A percentile compares a stretch with the other conserved stretches of the same genome.
Conservation (phyloP, 2,888 invertebrate genomes). For the Dryobotodes eremita region DNA sequence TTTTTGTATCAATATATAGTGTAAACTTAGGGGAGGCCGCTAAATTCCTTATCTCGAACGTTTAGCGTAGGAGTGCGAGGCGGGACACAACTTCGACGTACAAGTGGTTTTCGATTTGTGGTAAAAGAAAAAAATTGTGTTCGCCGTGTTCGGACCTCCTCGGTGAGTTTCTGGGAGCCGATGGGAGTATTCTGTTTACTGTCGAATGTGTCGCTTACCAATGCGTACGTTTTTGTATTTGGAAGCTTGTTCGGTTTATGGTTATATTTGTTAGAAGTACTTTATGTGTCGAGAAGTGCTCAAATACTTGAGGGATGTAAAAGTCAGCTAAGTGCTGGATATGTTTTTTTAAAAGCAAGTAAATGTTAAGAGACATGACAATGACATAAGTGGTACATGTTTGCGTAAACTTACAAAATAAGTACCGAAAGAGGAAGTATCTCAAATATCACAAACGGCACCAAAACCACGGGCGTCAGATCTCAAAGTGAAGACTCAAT, state of each 20-base stretch:
- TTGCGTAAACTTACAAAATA: conserved; percentile 40
- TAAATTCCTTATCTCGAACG: conserved; percentile 89
- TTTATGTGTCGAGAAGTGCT: conserved; percentile 36
- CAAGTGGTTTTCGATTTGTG: conserved; percentile 74
- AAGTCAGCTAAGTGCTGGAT: conserved; percentile 1
- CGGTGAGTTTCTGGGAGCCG: conserved; percentile 58
- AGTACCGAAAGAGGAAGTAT: conserved; percentile 49
- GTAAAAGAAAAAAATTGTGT: conserved; percentile 60
- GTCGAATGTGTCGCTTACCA: conserved; percentile 55
- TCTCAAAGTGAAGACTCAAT: conserved; percentile 66
- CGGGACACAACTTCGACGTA: conserved; percentile 65
- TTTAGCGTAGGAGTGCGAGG: conserved; percentile 79
- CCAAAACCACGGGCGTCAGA: conserved; percentile 53
- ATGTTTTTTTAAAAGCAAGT: conserved; percentile 26
- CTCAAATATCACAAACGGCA: conserved; percentile 52
- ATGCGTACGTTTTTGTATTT: conserved; percentile 44
- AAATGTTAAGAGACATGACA: conserved; percentile 34
- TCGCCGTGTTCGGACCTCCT: conserved; percentile 71
- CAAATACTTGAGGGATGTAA: conserved; percentile 27
- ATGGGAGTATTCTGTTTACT: conserved; percentile 57
- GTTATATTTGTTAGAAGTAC: conserved; percentile 27
- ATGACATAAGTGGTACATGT: conserved; percentile 53
- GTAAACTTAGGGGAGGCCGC: conserved; percentile 84
- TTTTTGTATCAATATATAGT: conserved; percentile 81
- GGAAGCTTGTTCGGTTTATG: conserved; percentile 44